Percentiles rank a stretch among this genome's conserved stretches.
Evolutionary conservation across 2,113 vertebrate species (phyloP).

Genomic region (Dicrurus megarhynchus): DNA sequence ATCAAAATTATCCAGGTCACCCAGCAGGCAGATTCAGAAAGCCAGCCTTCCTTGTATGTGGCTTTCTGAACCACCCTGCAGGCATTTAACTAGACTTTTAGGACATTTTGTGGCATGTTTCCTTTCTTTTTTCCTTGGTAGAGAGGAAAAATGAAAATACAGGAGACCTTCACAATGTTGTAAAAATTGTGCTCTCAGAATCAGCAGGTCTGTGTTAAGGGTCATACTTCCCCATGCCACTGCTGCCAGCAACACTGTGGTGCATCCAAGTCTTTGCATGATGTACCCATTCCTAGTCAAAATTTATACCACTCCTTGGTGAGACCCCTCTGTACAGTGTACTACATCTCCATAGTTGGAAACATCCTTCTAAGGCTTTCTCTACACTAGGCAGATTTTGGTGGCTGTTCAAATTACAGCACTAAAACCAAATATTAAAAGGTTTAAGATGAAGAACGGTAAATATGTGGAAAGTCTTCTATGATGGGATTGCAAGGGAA

Average conservation of each 20-base stretch:
- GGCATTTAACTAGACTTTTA: neutral
- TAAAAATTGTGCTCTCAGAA: neutral
- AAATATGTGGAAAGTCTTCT: neutral
- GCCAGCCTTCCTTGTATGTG: accelerated
- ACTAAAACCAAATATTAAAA: neutral
- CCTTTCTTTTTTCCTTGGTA: neutral
- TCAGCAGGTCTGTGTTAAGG: neutral
- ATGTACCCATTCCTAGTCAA: neutral
- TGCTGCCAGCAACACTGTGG: neutral
- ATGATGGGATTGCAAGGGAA: neutral
- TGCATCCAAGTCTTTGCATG: neutral
- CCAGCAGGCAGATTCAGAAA: neutral
- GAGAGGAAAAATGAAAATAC: neutral
- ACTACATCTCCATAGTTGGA: neutral
- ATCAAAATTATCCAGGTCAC: neutral
- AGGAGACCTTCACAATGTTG: neutral
- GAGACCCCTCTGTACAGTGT: neutral
- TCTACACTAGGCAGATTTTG: neutral
- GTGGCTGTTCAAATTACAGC: neutral
- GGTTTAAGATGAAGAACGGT: neutral
- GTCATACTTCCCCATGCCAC: neutral
- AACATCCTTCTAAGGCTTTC: neutral
- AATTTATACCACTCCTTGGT: neutral
- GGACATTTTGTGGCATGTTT: neutral
- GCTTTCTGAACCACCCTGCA: neutral